phyloP scores from a whole-genome alignment of 2,113 vertebrate genomes.

The Zootoca vivipara region DNA sequence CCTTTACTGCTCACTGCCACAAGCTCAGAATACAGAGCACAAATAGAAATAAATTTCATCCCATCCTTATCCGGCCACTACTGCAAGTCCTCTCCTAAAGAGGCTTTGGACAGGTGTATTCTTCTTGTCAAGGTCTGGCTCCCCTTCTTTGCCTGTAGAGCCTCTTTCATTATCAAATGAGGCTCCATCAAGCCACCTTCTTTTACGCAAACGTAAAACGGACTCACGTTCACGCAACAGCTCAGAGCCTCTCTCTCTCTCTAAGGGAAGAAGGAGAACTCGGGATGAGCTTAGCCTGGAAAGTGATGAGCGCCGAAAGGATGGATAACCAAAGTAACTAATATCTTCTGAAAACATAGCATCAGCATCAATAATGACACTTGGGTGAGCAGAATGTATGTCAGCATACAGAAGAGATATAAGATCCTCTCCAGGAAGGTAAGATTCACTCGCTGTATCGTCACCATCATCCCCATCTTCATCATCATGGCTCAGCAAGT shows the following conservation, averaged over 20 bases:
- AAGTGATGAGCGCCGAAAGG: conserved; percentile 97
- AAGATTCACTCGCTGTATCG: conserved; percentile 99
- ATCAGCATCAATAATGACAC: conserved; percentile 98
- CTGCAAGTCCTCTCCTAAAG: conserved; percentile 96
- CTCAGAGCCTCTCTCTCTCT: conserved; percentile 99
- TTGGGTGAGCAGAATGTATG: conserved; percentile 99
- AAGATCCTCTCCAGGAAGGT: conserved; percentile 91
- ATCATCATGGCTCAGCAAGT: conserved; percentile 96
- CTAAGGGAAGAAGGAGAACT: conserved; percentile 99
- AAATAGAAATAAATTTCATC: conserved; percentile 94
- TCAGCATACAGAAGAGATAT: conserved; percentile 99
- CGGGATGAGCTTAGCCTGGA: conserved; percentile 98
- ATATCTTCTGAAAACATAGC: conserved; percentile 99
- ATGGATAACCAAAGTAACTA: conserved; percentile 99
- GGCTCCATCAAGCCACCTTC: conserved; percentile 98
- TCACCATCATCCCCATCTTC: conserved; percentile 99
- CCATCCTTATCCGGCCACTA: conserved; percentile 99
- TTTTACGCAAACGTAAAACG: conserved; percentile 97
- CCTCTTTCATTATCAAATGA: conserved; percentile 98
- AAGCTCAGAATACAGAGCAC: conserved; percentile 94
- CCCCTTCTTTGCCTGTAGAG: conserved; percentile 97
- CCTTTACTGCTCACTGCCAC: conserved; percentile 96
- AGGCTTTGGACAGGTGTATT: conserved; percentile 95
- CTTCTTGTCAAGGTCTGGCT: conserved; percentile 96
- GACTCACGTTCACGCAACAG: conserved; percentile 99